phyloP scores from a whole-genome alignment of 2,888 invertebrate genomes.

The Sinopyrophorus schimmeli region DNA sequence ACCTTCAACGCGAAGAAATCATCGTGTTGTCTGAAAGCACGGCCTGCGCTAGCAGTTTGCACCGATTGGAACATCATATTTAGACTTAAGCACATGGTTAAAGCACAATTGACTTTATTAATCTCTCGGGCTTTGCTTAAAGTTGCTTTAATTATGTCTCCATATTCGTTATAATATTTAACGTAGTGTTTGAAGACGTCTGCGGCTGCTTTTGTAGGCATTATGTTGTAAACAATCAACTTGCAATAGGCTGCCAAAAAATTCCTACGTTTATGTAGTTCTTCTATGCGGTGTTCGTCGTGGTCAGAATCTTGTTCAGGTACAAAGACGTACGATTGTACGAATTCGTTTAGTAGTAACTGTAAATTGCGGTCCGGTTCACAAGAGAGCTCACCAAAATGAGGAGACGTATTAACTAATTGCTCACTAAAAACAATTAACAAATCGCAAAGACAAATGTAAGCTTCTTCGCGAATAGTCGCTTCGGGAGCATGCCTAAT shows the following conservation, averaged over 20 bases:
- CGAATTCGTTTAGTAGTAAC: constrained; percentile 83
- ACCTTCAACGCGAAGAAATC: constrained; percentile 90
- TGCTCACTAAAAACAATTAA: constrained; percentile 92
- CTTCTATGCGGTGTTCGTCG: constrained; percentile 96
- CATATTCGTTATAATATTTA: constrained; percentile 97
- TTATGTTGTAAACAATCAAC: constrained; percentile 94
- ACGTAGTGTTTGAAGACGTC: constrained; percentile 98
- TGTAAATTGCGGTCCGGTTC: constrained; percentile 81
- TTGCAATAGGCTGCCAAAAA: constrained; percentile 97
- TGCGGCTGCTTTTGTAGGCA: constrained; percentile 89
- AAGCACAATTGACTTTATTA: constrained; percentile 93
- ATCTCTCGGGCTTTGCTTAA: constrained; percentile 96
- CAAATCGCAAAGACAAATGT: constrained; percentile 93
- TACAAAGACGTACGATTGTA: constrained; percentile 91
- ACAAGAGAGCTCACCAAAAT: constrained; percentile 67
- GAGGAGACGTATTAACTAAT: constrained; percentile 57
- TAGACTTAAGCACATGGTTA: constrained; percentile 91
- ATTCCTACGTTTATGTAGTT: constrained; percentile 93
- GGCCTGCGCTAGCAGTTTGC: constrained; percentile 50
- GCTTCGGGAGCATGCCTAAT: constrained; percentile 69
- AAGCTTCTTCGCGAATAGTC: constrained; percentile 81
- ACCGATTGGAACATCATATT: constrained; percentile 84
- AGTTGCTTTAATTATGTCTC: constrained; percentile 97
- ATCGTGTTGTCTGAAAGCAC: constrained; percentile 59
- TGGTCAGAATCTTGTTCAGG: constrained; percentile 88